Percentiles rank a stretch among this genome's conserved stretches.
Evolutionary conservation across 2,888 invertebrate genomes (phyloP).

Genomic region (Lycia hirtaria): DNA sequence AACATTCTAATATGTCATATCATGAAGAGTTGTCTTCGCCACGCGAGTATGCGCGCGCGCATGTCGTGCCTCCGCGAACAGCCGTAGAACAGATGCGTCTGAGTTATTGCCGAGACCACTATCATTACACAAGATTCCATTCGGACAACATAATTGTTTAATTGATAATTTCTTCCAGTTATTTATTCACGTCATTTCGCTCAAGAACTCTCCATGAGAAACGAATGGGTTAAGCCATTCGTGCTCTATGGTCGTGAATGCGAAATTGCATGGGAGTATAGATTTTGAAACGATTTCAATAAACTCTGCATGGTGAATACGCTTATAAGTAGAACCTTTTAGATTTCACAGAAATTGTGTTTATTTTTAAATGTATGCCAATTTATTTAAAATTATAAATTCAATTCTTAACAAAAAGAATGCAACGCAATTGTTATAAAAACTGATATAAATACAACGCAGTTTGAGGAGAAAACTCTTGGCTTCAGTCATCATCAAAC

Average conservation of each 20-base stretch:
- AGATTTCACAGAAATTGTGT: background rate
- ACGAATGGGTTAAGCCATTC: conserved; percentile 45
- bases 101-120: conserved; percentile 84
- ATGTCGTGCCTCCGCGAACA: conserved; percentile 83
- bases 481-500: conserved; percentile 83
- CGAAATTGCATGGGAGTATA: conserved; percentile 3
- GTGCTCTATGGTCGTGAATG: conserved; percentile 67
- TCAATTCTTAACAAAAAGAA: conserved; percentile 65
- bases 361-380: conserved; percentile 12
- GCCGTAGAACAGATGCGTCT: conserved; percentile 83
- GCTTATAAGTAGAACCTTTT: background rate
- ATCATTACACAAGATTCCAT: conserved; percentile 86
- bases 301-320: background rate
- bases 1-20: too few relatives aligned
- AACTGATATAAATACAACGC: conserved; percentile 78
- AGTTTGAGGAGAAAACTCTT: conserved; percentile 71
- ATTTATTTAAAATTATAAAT: conserved; percentile 35
- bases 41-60: conserved; percentile 48
- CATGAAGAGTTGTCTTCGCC: conserved; percentile 34
- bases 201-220: conserved; percentile 72
- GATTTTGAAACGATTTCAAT: conserved; percentile 4
- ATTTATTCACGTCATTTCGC: conserved; percentile 84
- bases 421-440: conserved; percentile 66
- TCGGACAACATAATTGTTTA: conserved; percentile 87
- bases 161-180: conserved; percentile 86